Evolutionary conservation across 37 sponge, comb jelly and placozoan species (phyloP), one percentile per base, ranked within the genome.

Genomic region (Halisarca cf. caerulea): DNA sequence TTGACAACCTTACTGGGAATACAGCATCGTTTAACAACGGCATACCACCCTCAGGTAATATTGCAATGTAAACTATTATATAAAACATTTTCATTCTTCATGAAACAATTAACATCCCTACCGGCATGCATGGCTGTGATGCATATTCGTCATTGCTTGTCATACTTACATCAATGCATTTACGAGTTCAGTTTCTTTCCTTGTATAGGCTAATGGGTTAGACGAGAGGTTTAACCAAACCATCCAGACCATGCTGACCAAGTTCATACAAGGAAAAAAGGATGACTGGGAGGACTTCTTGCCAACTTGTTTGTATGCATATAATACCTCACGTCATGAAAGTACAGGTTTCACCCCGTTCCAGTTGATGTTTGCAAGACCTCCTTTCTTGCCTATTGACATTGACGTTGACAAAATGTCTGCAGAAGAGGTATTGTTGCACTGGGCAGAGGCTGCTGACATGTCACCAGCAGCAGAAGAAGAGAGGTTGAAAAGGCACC

Each of bases 41-140:
- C 86, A 54, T 90, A 90, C 80, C 90, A 90, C 66, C 86, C 86
- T 30, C 90, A 90, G 86, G 90, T 86, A 86, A 3, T 58, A 47
- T 47, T 14, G 51, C 11, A 11, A 47, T 47, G 9, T 47, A 11
- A 11, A 47, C 6, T 47, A 11, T 47, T 47, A 14, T 47, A 47
- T 47, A 11, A n/a, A n/a, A 47, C 51, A 47, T 47, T 14, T 47
- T 47, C 6, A 47, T 11, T 11, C 11, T 47, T 47, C 51, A 47
- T 14, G 6, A 11, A 6, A 6, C 51, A 47, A 47, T 47, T 11
- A n/a, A 47, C 51, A 47, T 47, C 11, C 6, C 51, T 11, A 47
- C 51, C 51, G 51, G 6, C 11, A 47, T 47, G 51, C 51, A 47
- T 47, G 51, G 11, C 51, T 11, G 11, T 11, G 9, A 47, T 47